Percentiles rank a stretch among this genome's conserved stretches.
phyloP scores from a whole-genome alignment of 2,113 vertebrate genomes.

The Halichoeres trimaculatus region DNA sequence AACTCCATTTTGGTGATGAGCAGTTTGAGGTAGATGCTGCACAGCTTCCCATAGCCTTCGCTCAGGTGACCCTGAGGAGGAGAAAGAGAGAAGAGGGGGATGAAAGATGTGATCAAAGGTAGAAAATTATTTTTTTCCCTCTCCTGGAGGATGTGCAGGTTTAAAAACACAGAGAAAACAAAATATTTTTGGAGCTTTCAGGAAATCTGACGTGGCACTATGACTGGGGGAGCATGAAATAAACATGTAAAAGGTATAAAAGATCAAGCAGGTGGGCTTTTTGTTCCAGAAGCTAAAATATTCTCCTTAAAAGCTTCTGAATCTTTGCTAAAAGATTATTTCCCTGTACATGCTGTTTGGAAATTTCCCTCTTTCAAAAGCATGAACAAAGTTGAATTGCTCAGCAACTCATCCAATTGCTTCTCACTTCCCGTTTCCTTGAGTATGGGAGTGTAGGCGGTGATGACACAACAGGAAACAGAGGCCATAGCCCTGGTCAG shows the following conservation, averaged over 20 bases:
- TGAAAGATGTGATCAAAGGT: conserved; percentile 12
- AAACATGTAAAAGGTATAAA: not conserved
- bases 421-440: conserved; percentile 63
- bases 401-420: conserved; percentile 30
- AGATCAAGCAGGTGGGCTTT: not conserved
- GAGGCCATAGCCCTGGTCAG: conserved; percentile 31
- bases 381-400: conserved; percentile 35
- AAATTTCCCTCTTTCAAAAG: not conserved
- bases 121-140: not conserved
- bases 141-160: not conserved
- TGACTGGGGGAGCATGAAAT: conserved; percentile 1
- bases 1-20: conserved; percentile 99
- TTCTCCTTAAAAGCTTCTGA: not conserved
- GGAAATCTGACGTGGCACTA: conserved; percentile 4
- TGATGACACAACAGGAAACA: conserved; percentile 69
- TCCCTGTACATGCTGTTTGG: not conserved
- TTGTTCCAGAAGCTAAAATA: not conserved
- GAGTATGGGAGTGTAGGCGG: conserved; percentile 1
- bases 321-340: not conserved
- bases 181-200: conserved; percentile 4
- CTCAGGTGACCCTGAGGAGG: conserved; percentile 91
- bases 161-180: not conserved
- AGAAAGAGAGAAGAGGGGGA: not conserved
- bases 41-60: conserved; percentile 95
- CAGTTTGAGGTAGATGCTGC: conserved; percentile 98